Evolutionary conservation across 2,113 vertebrate genomes (phyloP).

Genomic region (Prolemur simus): DNA sequence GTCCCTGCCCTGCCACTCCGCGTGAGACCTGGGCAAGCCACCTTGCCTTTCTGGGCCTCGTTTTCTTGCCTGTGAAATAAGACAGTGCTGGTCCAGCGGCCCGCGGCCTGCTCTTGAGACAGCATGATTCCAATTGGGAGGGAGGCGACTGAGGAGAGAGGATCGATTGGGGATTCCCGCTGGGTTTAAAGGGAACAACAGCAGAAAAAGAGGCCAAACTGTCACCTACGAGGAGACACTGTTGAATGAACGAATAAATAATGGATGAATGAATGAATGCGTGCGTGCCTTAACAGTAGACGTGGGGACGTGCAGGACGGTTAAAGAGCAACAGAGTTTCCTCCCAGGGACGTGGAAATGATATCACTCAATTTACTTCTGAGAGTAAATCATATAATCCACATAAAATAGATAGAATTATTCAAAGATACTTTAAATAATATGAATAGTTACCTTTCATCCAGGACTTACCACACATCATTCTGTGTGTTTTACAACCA

Average conservation of each 20-base stretch:
- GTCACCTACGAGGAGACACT: not conserved
- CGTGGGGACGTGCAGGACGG: too few relatives aligned
- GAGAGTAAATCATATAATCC: not conserved
- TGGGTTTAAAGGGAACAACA: not conserved
- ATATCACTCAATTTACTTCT: not conserved
- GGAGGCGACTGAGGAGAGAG: not conserved
- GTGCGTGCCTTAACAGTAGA: rapidly evolving
- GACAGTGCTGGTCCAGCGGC: not conserved
- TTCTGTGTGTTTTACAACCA: not conserved
- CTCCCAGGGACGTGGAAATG: not conserved
- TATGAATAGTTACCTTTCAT: not conserved
- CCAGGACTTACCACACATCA: not conserved
- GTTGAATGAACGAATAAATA: not conserved
- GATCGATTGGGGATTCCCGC: not conserved
- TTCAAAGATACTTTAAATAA: not conserved
- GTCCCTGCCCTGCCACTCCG: not conserved
- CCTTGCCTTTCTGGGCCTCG: not conserved
- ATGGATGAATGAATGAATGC: not conserved
- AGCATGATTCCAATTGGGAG: not conserved
- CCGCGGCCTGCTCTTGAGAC: not conserved
- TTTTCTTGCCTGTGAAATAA: not conserved
- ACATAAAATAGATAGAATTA: not conserved
- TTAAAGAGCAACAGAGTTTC: not conserved
- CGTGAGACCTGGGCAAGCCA: not conserved
- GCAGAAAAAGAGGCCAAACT: not conserved